Evolutionary conservation across 2,113 vertebrate species (phyloP).

Genomic region (Macrotus californicus): DNA sequence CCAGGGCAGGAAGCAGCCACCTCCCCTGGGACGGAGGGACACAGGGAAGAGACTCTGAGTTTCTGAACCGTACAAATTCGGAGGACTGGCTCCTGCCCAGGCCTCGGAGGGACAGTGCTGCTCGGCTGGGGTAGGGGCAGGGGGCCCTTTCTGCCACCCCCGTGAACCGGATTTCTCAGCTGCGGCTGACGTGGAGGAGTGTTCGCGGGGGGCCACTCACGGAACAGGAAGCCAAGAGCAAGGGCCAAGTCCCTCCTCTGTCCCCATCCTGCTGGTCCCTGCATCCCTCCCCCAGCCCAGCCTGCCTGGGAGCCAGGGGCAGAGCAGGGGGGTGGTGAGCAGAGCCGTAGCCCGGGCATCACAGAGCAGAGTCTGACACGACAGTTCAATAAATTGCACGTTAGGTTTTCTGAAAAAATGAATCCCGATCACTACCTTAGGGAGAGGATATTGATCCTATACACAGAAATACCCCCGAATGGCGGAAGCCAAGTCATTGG

Average conservation of each 20-base stretch:
- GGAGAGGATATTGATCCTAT: not conserved
- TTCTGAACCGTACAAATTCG: not conserved
- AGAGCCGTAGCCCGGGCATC: not conserved
- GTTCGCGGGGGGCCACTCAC: fast-evolving
- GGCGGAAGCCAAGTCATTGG: not conserved
- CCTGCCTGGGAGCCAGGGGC: not conserved
- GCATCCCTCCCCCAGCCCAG: fast-evolving
- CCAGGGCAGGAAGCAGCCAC: not conserved
- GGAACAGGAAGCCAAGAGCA: not conserved
- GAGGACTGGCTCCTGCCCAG: not conserved
- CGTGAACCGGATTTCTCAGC: not conserved
- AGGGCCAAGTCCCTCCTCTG: not conserved
- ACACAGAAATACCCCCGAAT: not conserved
- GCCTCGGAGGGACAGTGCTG: not conserved
- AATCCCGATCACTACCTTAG: not conserved
- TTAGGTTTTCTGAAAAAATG: not conserved
- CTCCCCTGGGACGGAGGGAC: fast-evolving
- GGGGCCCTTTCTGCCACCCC: too few relatives aligned
- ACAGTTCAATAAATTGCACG: not conserved
- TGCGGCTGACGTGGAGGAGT: not conserved
- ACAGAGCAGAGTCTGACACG: not conserved
- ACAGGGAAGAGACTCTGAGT: fast-evolving
- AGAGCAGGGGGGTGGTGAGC: not conserved
- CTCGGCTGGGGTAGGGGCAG: not conserved
- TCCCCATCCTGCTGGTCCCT: not conserved